Base-by-base conservation (phyloP, 2,797 vertebrate genomes). In the Anguilla marmorata region DNA sequence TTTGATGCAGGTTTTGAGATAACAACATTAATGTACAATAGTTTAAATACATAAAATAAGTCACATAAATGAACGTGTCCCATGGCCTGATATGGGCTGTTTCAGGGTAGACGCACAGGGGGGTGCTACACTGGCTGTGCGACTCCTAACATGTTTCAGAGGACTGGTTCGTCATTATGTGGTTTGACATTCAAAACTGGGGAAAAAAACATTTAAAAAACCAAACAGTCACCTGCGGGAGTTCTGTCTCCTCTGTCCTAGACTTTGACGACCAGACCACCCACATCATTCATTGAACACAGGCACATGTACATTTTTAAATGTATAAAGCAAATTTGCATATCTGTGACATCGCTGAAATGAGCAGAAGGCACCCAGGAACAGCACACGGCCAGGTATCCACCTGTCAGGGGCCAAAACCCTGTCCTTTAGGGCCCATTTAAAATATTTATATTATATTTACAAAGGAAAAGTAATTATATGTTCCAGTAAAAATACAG, bases 281-380 rank as follows among this genome's bases (percentile, higher is more conserved):
- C 69, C 88, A 82, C 88, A 87, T 85, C 90, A 88, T 90, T 91
- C 91, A 84, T 89, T 66, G 88, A 85, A 79, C 48, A 58, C 86
- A 88, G 89, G 37, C 86, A 90, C 90, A 89, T 84, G 86, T 91
- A 90, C 14, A 88, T 82, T 50, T 90, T 90, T 30, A 72, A 82
- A 24, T 82, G 7, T 21, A 82, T n/a, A 82, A 82, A 90, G 86
- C 45, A 88, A 91, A 91, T 85, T 95, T 95, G 95, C 94, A 95
- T 95, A 95, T 94, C 93, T 92, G 91, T 93, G 91, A 93, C 88
- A 14, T 92, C 93, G 14, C 41, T 82, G 14, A 82, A 82, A 82
- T 82, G 74, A 94, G 94, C 92, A 92, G 66, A 82, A 82, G 79
- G 79, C 79, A 82, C 41, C 21, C 21, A n/a, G 45, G 79, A 19